A percentile compares a stretch with the other conserved stretches of the same genome.
Conservation (phyloP, 2,888 invertebrate genomes). For the Halocaridina rubra region DNA sequence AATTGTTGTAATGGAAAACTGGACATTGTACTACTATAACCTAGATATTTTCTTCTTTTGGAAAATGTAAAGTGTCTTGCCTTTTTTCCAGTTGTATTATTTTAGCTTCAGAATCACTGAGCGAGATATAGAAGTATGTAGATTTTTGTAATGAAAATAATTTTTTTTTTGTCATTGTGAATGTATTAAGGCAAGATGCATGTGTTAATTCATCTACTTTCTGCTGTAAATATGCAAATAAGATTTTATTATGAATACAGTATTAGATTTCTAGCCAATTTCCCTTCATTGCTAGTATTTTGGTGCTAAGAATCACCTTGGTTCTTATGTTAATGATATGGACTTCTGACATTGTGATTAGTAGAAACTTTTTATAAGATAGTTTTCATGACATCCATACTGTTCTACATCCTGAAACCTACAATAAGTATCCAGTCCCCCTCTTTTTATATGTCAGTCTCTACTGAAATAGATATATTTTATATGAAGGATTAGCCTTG, state of each 20-base stretch:
- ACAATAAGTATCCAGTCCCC: background rate
- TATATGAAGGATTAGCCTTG: background rate
- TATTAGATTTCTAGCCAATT: too few relatives aligned
- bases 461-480: background rate
- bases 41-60: too few relatives aligned
- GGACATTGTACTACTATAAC: too few relatives aligned
- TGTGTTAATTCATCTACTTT: conserved; percentile 1
- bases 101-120: too few relatives aligned
- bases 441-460: background rate
- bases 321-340: background rate
- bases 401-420: too few relatives aligned
- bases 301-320: background rate
- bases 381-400: background rate
- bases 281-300: background rate
- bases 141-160: too few relatives aligned
- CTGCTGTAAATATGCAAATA: conserved; percentile 40
- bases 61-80: too few relatives aligned
- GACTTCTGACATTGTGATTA: background rate
- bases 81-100: too few relatives aligned
- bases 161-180: too few relatives aligned
- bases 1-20: too few relatives aligned
- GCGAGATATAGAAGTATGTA: too few relatives aligned
- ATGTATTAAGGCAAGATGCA: conserved; percentile 28
- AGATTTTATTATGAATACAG: background rate
- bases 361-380: background rate